Evolutionary conservation across 2,888 invertebrate genomes (phyloP).

Genomic region (Perithous albicinctus): DNA sequence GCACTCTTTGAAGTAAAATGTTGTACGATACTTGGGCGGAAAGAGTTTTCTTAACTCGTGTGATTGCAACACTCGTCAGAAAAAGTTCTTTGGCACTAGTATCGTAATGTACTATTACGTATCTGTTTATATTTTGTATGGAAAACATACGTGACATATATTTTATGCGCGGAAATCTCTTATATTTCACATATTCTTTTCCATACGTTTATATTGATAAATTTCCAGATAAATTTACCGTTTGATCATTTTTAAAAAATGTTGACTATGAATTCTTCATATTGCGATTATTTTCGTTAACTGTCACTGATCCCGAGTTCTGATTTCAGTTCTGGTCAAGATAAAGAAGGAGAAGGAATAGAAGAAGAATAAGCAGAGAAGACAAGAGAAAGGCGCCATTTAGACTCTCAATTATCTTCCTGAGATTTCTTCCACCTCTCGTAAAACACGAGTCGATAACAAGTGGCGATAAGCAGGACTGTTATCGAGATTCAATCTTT

Average conservation of each 20-base stretch:
- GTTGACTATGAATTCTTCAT: background rate
- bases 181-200: no score
- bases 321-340: constrained; percentile 9
- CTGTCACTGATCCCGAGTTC: constrained; percentile 38
- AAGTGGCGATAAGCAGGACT: background rate
- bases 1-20: no score
- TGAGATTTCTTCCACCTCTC: background rate
- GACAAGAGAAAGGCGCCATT: background rate
- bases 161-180: no score
- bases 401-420: background rate
- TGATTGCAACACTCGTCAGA: no score
- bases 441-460: background rate
- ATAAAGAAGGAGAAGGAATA: background rate
- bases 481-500: background rate
- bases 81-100: no score
- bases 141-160: no score
- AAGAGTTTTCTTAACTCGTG: no score
- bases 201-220: no score
- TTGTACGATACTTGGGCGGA: no score
- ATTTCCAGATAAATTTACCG: background rate
- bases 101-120: no score
- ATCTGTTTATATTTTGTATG: no score
- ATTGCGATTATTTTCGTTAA: background rate
- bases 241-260: background rate
- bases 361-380: background rate